Evolutionary conservation across 2,113 vertebrate genomes (phyloP), one percentile per base, ranked within the genome.

Genomic region (Dipodomys stephensi): DNA sequence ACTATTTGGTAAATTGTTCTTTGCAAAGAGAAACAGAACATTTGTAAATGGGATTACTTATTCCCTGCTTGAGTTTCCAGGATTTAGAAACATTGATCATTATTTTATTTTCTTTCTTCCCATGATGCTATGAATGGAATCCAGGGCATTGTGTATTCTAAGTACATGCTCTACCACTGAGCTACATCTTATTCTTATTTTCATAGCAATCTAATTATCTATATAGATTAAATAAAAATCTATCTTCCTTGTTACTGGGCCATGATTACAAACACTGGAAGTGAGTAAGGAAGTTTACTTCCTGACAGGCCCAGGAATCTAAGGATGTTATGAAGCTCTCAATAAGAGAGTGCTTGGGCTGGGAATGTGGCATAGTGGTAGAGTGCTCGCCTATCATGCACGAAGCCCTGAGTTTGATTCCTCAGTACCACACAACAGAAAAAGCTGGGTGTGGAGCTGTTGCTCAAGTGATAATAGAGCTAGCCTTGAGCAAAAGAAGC

Each of bases 171-270:
- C 20, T 78, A 68, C 46, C 44, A 78, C 62, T 68, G 44, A 35
- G 23, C 30, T 78, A 49, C 49, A 78, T 53, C 13, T 53, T 78
- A 83, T 83, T 95, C 39, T 89, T 87, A 92, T 90, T 92, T 90
- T 87, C 62, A 87, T 22, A 74, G 60, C 64, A 87, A 87, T 74
- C 18, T 67, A 60, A 83, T 90, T 89, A 92, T 57, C 32, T 94
- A 53, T 16, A 76, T 39, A 72, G 20, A 23, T 71, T 88, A 22
- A 88, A 27, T 93, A 71, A 93, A 60, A 88, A 83, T 80, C 39
- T 76, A 27, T 71, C 32, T 73, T 85, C 15, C 22, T 76, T 91
- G 62, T 85, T 85, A 77, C 28, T 39, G 77, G 44, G 23, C 77
- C 11, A 82, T 68, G 20, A 84, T 39, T 88, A 9, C 67, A 91